A percentile compares a stretch with the other conserved stretches of the same genome.
Evolutionary conservation across 1,140 invertebrate genomes (phyloP).

Genomic region (Chrysoperla carnea): DNA sequence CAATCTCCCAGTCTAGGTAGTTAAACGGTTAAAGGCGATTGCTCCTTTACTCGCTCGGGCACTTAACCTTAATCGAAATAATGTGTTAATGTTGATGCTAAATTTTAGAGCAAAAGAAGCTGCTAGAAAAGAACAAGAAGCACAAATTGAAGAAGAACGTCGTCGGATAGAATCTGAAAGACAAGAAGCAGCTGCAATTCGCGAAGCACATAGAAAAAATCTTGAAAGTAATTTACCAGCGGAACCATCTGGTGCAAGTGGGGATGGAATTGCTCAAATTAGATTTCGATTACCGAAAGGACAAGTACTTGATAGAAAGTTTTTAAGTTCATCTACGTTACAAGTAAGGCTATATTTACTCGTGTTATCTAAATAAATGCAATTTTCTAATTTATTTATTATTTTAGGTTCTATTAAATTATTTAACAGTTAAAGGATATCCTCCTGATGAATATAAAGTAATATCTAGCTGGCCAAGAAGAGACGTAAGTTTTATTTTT

Average conservation of each 20-base stretch:
- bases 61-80: too few relatives aligned
- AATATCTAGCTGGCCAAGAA: conserved; percentile 77
- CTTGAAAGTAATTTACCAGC: conserved; percentile 42
- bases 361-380: background rate
- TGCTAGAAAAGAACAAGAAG: conserved; percentile 53
- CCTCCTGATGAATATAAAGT: conserved; percentile 78
- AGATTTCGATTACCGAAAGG: conserved; percentile 61
- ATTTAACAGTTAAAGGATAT: conserved; percentile 70
- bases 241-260: conserved; percentile 30
- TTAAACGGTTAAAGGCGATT: too few relatives aligned
- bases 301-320: conserved; percentile 52
- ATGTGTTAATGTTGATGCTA: too few relatives aligned
- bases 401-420: conserved; percentile 60
- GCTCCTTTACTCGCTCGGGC: too few relatives aligned
- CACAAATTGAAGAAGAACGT: conserved; percentile 42
- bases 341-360: conserved; percentile 22
- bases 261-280: conserved; percentile 47
- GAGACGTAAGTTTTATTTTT: conserved; percentile 52
- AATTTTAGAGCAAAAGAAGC: conserved; percentile 63
- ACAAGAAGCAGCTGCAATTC: conserved; percentile 44
- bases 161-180: conserved; percentile 49
- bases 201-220: conserved; percentile 39
- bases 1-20: too few relatives aligned
- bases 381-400: conserved; percentile 5
- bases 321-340: conserved; percentile 44